These are phyloP conservation scores for Agapostemon virescens DNA, from an alignment of 2,888 invertebrate species.

Conservation along the genomic window DNA sequence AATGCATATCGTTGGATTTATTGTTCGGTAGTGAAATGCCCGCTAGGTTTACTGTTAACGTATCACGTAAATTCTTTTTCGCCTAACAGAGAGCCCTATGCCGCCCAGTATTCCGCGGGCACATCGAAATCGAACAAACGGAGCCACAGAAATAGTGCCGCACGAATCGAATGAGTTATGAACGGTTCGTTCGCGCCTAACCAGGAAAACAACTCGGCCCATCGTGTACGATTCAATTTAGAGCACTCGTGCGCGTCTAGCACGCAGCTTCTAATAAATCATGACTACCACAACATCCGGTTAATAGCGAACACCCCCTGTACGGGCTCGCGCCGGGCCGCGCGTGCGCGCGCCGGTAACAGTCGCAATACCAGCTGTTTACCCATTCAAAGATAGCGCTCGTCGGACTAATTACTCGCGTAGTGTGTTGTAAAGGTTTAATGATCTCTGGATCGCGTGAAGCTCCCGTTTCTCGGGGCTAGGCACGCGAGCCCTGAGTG, in stretches of 20 bases:
- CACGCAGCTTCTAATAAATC: constrained; percentile 36
- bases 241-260: neutral
- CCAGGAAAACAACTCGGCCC: constrained; percentile 13
- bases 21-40: too few relatives aligned
- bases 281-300: constrained; percentile 20
- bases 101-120: neutral
- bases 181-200: constrained; percentile 1
- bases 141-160: neutral
- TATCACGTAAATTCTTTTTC: neutral
- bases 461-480: constrained; percentile 13
- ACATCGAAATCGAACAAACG: neutral
- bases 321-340: too few relatives aligned
- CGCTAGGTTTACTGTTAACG: too few relatives aligned
- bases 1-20: too few relatives aligned
- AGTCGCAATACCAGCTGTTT: constrained; percentile 31
- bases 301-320: constrained; percentile 15
- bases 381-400: constrained; percentile 38
- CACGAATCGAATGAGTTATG: constrained; percentile 21
- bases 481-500: constrained; percentile 30
- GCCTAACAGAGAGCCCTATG: neutral
- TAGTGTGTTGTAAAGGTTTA: constrained; percentile 26
- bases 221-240: constrained; percentile 35
- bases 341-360: constrained; percentile 14
- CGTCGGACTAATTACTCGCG: constrained; percentile 29
- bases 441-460: constrained; percentile 37